Conservation (phyloP, 2,113 vertebrate species). For the Brachionichthys hirsutus region DNA sequence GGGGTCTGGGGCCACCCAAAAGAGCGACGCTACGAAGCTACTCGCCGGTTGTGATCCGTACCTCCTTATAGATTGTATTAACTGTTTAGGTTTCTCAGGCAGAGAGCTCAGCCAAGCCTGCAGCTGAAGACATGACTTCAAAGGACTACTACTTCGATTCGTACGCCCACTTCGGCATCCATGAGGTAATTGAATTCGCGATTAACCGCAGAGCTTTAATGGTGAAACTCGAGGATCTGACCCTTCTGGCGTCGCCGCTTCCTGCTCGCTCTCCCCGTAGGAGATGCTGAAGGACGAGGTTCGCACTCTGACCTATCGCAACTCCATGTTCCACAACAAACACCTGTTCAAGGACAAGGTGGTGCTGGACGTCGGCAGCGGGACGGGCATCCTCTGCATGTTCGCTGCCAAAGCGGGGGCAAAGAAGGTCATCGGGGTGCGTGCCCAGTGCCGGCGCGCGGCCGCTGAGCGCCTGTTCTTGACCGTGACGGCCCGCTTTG, state of each 20-base stretch:
- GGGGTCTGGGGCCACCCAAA: no score
- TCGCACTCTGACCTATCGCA: conserved; percentile 90
- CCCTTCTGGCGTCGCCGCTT: background rate
- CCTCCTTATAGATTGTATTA: background rate
- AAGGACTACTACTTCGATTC: conserved; percentile 97
- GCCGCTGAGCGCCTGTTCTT: no score
- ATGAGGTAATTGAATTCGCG: conserved; percentile 78
- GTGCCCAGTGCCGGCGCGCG: conserved; percentile 24
- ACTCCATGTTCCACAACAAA: conserved; percentile 95
- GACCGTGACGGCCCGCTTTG: background rate
- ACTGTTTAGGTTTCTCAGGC: conserved; percentile 83
- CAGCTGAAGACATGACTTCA: conserved; percentile 93
- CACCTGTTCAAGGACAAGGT: conserved; percentile 95
- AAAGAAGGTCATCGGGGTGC: conserved; percentile 90
- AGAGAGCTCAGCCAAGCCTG: conserved; percentile 85
- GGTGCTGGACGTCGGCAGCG: conserved; percentile 90
- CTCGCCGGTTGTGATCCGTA: no score
- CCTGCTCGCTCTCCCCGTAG: conserved; percentile 50
- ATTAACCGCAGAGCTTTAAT: no score
- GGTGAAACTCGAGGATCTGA: background rate
- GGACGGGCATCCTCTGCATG: conserved; percentile 93
- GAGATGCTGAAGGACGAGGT: conserved; percentile 96
- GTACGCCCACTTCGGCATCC: conserved; percentile 93
- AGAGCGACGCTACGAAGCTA: no score
- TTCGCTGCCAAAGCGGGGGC: conserved; percentile 93